Evolutionary conservation across 64 coral and sea anemone species (phyloP), one percentile per base, ranked within the genome.

Genomic region (Catalaphyllia jardinei): DNA sequence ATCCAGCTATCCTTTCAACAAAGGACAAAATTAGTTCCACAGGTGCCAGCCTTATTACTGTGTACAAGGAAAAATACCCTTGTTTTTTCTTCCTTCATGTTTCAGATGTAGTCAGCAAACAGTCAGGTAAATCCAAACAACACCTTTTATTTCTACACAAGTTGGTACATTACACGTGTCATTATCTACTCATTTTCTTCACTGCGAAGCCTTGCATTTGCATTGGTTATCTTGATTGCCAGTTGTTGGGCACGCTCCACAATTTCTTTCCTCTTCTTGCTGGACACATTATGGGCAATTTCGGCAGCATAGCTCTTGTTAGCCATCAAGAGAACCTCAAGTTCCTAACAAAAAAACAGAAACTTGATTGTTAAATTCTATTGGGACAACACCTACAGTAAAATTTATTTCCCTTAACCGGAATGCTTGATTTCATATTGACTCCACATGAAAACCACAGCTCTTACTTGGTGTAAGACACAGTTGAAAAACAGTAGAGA

Each of bases 151-250:
- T 85, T 54, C 38, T 85, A 85, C 76, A 79, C 76, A 79, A 25
- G 76, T 79, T 55, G 76, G 51, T 79, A 79, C 49, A 57, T 14
- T 27, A 17, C 22, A 49, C 52, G 20, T 50, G 29, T 49, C 2
- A 10, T 63, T 65, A 75, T 93, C 89, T 93, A 99, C 94, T 99
- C 96, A 91, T 99, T 95, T 79, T 99, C 96, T 79, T 99, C 96
- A 50, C 93, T 99, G 74, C 96, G 88, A 73, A 99, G 93, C 49
- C 93, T 94, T 46, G 96, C 96, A 79, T 88, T 95, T n/a, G 82
- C 84, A 79, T 99, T 99, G 51, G 96, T 99, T 30, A 99, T 86
- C 64, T 99, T 99, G 71, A 99, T 95, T 39, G 87, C 83, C 52
- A 98, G 90, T 67, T 98, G 93, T 83, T 95, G 96, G 59, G 96